A percentile compares a stretch with the other conserved stretches of the same genome.
These are phyloP conservation scores for Dynastes grantii DNA, from an alignment of 2,888 invertebrate species.

Conservation along the genomic window DNA sequence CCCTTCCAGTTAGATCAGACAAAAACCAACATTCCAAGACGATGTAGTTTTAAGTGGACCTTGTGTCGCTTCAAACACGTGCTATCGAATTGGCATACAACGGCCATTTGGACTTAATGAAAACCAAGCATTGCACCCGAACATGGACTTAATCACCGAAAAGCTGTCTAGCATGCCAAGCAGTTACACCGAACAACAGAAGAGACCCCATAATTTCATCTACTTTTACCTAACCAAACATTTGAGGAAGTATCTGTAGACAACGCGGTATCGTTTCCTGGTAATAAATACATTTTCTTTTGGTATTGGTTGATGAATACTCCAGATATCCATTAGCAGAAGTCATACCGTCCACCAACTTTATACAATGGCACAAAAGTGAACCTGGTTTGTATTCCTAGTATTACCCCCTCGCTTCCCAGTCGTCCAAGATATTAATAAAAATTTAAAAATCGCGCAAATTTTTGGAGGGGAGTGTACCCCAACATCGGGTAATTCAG, in stretches of 20 bases:
- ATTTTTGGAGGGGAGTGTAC: too few relatives aligned
- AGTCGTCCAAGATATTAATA: too few relatives aligned
- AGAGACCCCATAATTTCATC: constrained; percentile 1
- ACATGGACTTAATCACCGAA: not conserved
- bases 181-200: not conserved
- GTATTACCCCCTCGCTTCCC: too few relatives aligned
- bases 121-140: not conserved
- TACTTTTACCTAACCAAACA: not conserved
- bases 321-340: not conserved
- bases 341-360: not conserved
- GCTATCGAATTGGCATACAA: not conserved
- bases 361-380: too few relatives aligned
- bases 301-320: not conserved
- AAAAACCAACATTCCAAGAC: too few relatives aligned
- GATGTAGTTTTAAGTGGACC: too few relatives aligned
- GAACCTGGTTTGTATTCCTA: too few relatives aligned
- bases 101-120: not conserved
- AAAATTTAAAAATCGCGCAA: too few relatives aligned
- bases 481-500: too few relatives aligned
- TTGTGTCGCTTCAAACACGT: too few relatives aligned
- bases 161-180: not conserved
- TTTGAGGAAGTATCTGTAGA: not conserved
- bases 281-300: not conserved
- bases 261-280: not conserved
- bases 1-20: not conserved